Conservation (phyloP, 1,140 invertebrate genomes). For the Colletes gigas region DNA sequence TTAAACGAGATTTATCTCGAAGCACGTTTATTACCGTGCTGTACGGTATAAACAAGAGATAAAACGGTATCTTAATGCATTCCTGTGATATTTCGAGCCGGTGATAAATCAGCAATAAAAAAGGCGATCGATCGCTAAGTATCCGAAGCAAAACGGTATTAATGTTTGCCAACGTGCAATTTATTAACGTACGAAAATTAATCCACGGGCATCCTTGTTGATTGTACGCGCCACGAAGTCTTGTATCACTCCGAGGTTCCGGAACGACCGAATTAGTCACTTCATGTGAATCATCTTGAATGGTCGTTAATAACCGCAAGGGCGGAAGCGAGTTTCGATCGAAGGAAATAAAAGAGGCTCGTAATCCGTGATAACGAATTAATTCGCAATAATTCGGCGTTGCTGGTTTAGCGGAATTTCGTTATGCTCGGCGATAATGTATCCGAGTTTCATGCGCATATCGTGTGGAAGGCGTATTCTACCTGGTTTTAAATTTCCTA, state of each 20-base stretch:
- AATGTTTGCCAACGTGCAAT: background rate
- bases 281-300: no score
- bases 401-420: slow-evolving; percentile 41
- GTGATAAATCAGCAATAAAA: background rate
- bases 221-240: no score
- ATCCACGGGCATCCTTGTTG: no score
- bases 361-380: no score
- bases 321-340: no score
- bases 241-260: no score
- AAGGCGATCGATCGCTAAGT: background rate
- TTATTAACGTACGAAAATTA: no score
- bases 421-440: slow-evolving; percentile 45
- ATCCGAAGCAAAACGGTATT: background rate
- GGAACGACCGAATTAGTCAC: no score
- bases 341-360: no score
- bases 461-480: slow-evolving; percentile 55
- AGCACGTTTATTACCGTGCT: background rate
- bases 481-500: slow-evolving; percentile 71
- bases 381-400: slow-evolving; percentile 26
- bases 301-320: no score
- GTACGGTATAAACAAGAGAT: background rate
- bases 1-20: background rate
- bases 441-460: slow-evolving; percentile 36
- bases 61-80: slow-evolving; percentile 23
- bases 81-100: slow-evolving; percentile 6